Percentiles rank a stretch among this genome's conserved stretches.
Conservation (phyloP, 2,888 invertebrate species). For the Dasysyrphus albostriatus region DNA sequence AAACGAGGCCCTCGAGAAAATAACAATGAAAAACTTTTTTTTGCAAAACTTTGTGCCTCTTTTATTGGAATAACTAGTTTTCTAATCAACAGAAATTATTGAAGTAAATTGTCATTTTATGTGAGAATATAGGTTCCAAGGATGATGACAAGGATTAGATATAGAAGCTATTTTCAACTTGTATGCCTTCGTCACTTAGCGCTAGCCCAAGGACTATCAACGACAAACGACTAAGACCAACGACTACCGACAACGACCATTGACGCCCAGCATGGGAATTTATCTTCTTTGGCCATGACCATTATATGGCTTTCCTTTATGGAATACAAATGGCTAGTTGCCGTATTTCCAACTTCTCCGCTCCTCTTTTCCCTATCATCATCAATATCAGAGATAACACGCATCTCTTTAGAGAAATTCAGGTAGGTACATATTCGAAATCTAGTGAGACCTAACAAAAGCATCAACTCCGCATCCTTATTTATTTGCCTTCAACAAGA, state of each 20-base stretch:
- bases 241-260: not conserved
- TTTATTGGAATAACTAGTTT: constrained; percentile 19
- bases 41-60: constrained; percentile 3
- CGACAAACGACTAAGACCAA: constrained; percentile 1
- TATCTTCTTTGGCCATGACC: constrained; percentile 34
- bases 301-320: constrained; percentile 26
- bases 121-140: not conserved
- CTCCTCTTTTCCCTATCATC: not conserved
- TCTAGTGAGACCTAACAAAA: constrained; percentile 26
- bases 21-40: constrained; percentile 4
- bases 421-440: not conserved
- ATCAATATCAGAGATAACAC: constrained; percentile 36
- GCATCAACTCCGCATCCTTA: constrained; percentile 56
- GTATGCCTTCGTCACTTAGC: constrained; percentile 9
- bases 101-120: constrained; percentile 39
- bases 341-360: constrained; percentile 10
- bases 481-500: constrained; percentile 70
- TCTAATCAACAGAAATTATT: constrained; percentile 34
- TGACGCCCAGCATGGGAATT: constrained; percentile 6
- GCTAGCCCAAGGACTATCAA: not conserved
- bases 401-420: constrained; percentile 19
- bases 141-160: not conserved
- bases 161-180: constrained; percentile 13
- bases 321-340: constrained; percentile 38
- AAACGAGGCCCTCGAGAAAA: not conserved